Evolutionary conservation across 2,797 vertebrate genomes (phyloP).

Genomic region (Discoglossus pictus): DNA sequence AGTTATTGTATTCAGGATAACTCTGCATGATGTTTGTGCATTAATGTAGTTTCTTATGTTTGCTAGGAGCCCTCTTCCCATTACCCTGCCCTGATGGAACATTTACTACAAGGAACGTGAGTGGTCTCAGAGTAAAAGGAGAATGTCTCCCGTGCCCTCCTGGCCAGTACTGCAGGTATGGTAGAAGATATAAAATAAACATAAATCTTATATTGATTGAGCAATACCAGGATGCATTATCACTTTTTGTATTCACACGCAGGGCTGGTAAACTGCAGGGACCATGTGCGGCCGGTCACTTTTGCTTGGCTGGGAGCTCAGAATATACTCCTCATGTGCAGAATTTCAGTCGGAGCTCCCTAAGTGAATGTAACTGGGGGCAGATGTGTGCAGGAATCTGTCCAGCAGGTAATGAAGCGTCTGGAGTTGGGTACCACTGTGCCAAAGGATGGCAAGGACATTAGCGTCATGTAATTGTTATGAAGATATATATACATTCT

Average conservation of each 20-base stretch:
- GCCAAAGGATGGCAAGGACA: too few species aligned
- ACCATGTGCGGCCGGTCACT: slow-evolving; percentile 81
- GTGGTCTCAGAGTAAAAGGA: slow-evolving; percentile 76
- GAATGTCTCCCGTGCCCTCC: slow-evolving; percentile 84
- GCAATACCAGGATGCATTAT: not conserved
- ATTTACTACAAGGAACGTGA: slow-evolving; percentile 69
- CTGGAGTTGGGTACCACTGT: too few species aligned
- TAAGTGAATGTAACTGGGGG: slow-evolving; percentile 73
- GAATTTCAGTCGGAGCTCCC: slow-evolving; percentile 55
- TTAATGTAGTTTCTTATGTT: too few species aligned
- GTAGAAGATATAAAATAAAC: not conserved
- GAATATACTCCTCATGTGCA: slow-evolving; percentile 69
- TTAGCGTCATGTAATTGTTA: too few species aligned
- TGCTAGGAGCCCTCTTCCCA: slow-evolving; percentile 76
- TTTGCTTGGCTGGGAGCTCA: slow-evolving; percentile 83
- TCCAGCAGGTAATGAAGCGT: slow-evolving; percentile 84
- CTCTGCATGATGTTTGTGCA: too few species aligned
- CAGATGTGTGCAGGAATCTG: slow-evolving; percentile 79
- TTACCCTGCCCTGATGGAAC: slow-evolving; percentile 83
- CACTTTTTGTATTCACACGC: not conserved
- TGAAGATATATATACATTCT: too few species aligned
- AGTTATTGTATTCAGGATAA: too few species aligned
- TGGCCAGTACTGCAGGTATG: slow-evolving; percentile 90
- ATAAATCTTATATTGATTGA: not conserved
- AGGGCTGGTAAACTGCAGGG: slow-evolving; percentile 82